Evolutionary conservation across 2,888 invertebrate genomes (phyloP), one percentile per base, ranked within the genome.

Genomic region (Caenorhabditis zanzibari): DNA sequence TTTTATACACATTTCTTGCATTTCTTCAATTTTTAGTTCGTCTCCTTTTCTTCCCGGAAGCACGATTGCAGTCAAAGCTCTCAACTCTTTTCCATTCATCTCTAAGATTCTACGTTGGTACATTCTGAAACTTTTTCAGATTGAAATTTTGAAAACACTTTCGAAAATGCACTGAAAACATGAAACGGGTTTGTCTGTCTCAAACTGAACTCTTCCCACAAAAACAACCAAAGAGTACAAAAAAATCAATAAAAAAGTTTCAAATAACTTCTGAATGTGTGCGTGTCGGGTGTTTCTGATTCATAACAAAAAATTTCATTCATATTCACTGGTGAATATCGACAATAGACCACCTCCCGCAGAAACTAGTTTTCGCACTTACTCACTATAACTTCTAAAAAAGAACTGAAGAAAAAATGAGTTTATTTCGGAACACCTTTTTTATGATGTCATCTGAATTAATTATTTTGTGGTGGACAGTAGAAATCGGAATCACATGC

Each of bases 1-100:
- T 68, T 86, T 86, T 19, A 86, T 82, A 49, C 76, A 73, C 73
- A 85, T 82, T 61, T 86, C 86, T 56, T 86, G 86, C 63, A 81
- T 81, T 24, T 85, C 77, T 14, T 49, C 77, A n/a, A 69, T 24
- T 54, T 49, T 49, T 26, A 86, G 24, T 24, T 76, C 74, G 35
- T 86, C 80, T 22, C 76, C 73, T 24, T 73, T 81, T 41, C 80
- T 56, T 14, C 83, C 82, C 0, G 86, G 86, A 32, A 84, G 44
- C 14, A 85, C 85, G 16, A 86, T 82, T 16, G 85, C 83, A 0
- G 75, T 44, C 0, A 86, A 61, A 14, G 85, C 84, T 19, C 72
- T 52, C 19, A 86, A 49, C 52, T 86, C 83, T 10, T 72, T 47
- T 52, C 66, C 74, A 32, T 59, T 77, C 86, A 86, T 84, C 38